Evolutionary conservation across 2,888 invertebrate genomes (phyloP).

Genomic region (Campoplex nolae): DNA sequence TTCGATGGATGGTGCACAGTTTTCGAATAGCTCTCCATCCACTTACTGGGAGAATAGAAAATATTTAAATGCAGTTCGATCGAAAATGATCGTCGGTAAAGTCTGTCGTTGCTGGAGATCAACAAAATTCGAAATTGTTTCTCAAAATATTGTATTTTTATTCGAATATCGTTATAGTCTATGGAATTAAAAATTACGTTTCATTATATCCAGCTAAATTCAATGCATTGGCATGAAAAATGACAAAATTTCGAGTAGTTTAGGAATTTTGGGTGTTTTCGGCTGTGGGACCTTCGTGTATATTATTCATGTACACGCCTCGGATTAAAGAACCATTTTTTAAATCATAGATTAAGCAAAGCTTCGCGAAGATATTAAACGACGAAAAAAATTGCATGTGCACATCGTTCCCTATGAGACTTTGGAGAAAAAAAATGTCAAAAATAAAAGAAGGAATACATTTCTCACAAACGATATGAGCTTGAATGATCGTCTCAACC

Average conservation of each 20-base stretch:
- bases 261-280: conserved; percentile 52
- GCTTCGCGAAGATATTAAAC: conserved; percentile 34
- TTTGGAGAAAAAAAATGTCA: conserved; percentile 24
- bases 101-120: not conserved
- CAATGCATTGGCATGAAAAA: conserved; percentile 29
- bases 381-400: conserved; percentile 44
- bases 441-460: conserved; percentile 21
- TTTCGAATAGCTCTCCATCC: not conserved
- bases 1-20: not conserved
- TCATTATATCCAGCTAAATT: conserved; percentile 15
- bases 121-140: not conserved
- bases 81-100: not conserved
- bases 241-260: conserved; percentile 36
- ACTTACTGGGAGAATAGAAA: not conserved
- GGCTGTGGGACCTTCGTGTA: conserved; percentile 52
- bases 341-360: conserved; percentile 59
- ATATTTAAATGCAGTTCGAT: not conserved
- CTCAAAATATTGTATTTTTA: not conserved
- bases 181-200: not conserved
- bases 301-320: conserved; percentile 41
- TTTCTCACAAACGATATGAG: conserved; percentile 22
- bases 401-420: conserved; percentile 40
- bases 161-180: not conserved
- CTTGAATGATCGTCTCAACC: conserved; percentile 23
- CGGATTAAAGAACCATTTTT: conserved; percentile 57